A percentile compares a stretch with the other conserved stretches of the same genome.
phyloP scores from a whole-genome alignment of 2,888 invertebrate genomes.

The Tachina lurida region DNA sequence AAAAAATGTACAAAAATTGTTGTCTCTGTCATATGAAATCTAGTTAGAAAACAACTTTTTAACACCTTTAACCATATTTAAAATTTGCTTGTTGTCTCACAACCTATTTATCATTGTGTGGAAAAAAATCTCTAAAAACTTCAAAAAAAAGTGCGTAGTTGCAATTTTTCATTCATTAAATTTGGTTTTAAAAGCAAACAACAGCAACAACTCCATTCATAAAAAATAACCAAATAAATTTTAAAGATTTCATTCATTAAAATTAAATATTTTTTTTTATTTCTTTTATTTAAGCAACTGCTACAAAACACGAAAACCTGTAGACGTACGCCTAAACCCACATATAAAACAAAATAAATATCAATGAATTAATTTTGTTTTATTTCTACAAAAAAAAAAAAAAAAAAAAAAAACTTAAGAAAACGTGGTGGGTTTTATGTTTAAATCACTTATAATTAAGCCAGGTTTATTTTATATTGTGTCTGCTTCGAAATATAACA shows the following conservation, averaged over 20 bases:
- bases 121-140: conserved; percentile 33
- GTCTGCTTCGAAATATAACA: conserved; percentile 3
- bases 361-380: conserved; percentile 55
- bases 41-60: conserved; percentile 79
- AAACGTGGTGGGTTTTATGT: conserved; percentile 69
- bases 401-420: conserved; percentile 52
- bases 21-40: conserved; percentile 39
- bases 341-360: conserved; percentile 57
- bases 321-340: conserved; percentile 70
- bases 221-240: conserved; percentile 49
- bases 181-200: conserved; percentile 30
- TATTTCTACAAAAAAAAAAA: conserved; percentile 32
- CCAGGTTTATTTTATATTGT: conserved; percentile 42
- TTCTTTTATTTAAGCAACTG: conserved; percentile 40
- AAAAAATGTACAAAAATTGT: conserved; percentile 31
- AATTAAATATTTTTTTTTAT: conserved; percentile 50
- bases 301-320: conserved; percentile 55
- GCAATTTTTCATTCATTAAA: conserved; percentile 70
- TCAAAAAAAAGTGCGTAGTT: conserved; percentile 71
- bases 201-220: conserved; percentile 50
- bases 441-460: conserved; percentile 71
- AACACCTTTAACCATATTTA: conserved; percentile 79
- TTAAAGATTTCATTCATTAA: conserved; percentile 72
- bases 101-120: conserved; percentile 44
- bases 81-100: conserved; percentile 20